Base-by-base conservation (phyloP, 2,888 invertebrate species). In the Lobophora halterata region DNA sequence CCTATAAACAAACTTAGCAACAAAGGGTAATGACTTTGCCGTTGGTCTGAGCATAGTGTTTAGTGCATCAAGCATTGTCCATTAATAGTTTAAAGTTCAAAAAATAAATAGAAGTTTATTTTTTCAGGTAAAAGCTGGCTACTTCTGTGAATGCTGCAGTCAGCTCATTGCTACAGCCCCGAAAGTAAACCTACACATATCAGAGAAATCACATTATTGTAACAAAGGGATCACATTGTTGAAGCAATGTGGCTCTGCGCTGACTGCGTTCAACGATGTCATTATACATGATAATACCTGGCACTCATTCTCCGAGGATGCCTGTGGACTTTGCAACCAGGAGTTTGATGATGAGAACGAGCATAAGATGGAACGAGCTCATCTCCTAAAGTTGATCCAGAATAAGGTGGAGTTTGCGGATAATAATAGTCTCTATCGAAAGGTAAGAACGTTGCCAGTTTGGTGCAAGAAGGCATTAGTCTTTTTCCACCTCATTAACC, bases 101-200 rank as follows among this genome's bases (percentile, higher is more conserved):
- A 6, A 30, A 14, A 12, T 11, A 21, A 30, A 2, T 7, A n/a
- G 11, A 7, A 21, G 2, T 25, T 14, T 8, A 2, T 5, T 3
- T 10, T 63, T 68, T 7, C 61, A 82, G 82, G 69, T 79, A 5
- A 71, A 68, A 40, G 52, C 53, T 2, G 72, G 74, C 5, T 82
- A 81, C 43, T 79, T 58, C 49, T 82, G 82, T 28, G 72, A 71
- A 29, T 63, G 59, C 28, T 82, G 82, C 53, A 68, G 73, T 29
- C 18, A 55, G 0, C 29, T 79, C 2, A 39, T 81, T 3, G 30
- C 61, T 1, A 72, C 70, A 1, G 47, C 61, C 0, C 47, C 65
- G 1, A 71, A 71, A 49, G 68, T 77, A 0, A 55, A 58, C 2
- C 20, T 78, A 4, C 82, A 81, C 17, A 30, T 77, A 0, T 27